Base-by-base conservation (phyloP, 1,140 invertebrate species). In the Lordiphosa collinella region DNA sequence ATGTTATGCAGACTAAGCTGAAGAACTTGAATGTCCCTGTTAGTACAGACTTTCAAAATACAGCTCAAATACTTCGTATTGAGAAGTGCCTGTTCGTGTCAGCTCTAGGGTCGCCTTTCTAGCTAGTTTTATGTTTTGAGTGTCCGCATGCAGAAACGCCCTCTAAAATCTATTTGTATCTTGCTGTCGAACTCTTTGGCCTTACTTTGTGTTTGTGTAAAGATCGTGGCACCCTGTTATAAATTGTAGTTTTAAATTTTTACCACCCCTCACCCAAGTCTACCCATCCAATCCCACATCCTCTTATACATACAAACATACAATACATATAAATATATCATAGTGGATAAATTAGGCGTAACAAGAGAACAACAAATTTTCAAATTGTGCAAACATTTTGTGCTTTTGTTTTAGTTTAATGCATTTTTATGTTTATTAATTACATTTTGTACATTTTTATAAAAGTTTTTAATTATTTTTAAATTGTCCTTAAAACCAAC, bases 381-480 rank as follows among this genome's bases (percentile, higher is more conserved):
- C 32, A 46, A 60, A 82, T 82, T 82, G 76, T 70, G 71, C 76
- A 80, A 80, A 71, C 66, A 47, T 43, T 58, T 55, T 48, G 65
- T 80, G 66, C 76, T 82, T 79, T 76, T 80, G 78, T 80, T 44
- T 80, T 76, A 76, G 65, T 71, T 76, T 63, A 76, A 67, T 67
- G 64, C 72, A 80, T 71, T 80, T 80, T 69, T 76, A 80, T 84
- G 76, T 84, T 80, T 80, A 76, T 75, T 80, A 67, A 71, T 71
- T 82, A 76, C 72, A 71, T 76, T 80, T 80, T 80, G 76, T 80
- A 80, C 75, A 82, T 80, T 82, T 60, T 48, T 82, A 66, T 82
- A 76, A 62, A 84, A 82, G 71, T 80, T 80, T 82, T 80, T 82
- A 76, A 76, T 80, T 84, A 82, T 82, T 80, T 76, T 80, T 67